Percentiles rank a stretch among this genome's conserved stretches.
Conservation (phyloP, 2,888 invertebrate genomes). For the Ischnus inquisitorius region DNA sequence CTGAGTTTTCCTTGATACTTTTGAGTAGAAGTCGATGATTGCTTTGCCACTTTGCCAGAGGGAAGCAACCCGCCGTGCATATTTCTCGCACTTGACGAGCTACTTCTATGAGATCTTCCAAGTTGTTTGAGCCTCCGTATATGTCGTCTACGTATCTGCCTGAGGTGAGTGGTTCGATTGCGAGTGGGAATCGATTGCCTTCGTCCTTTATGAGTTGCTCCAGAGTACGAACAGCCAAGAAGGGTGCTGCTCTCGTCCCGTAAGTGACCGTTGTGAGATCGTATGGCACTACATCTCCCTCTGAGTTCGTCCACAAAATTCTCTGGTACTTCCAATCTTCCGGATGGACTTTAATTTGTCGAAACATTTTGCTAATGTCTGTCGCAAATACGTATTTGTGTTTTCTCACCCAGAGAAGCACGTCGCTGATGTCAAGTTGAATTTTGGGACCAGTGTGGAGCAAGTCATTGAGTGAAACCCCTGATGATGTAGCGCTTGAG, state of each 20-base stretch:
- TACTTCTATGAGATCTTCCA: background rate
- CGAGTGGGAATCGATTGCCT: slow-evolving; percentile 43
- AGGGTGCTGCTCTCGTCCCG: slow-evolving; percentile 54
- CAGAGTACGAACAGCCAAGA: slow-evolving; percentile 50
- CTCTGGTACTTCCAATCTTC: slow-evolving; percentile 24
- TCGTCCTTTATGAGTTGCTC: slow-evolving; percentile 62
- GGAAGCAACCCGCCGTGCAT: slow-evolving; percentile 62
- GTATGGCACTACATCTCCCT: background rate
- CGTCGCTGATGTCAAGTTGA: slow-evolving; percentile 27
- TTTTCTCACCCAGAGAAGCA: slow-evolving; percentile 26
- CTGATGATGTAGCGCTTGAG: background rate
- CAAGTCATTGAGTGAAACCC: background rate
- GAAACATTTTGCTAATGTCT: slow-evolving; percentile 37
- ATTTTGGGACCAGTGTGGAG: slow-evolving; percentile 8
- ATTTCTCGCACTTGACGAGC: slow-evolving; percentile 27
- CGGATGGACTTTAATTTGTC: slow-evolving; percentile 16
- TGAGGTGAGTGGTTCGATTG: slow-evolving; percentile 12
- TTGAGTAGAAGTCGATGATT: slow-evolving; percentile 4
- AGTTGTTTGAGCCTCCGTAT: slow-evolving; percentile 48
- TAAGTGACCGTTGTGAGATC: slow-evolving; percentile 51
- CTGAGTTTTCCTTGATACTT: background rate
- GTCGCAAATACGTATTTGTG: slow-evolving; percentile 26
- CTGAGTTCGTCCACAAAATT: slow-evolving; percentile 13
- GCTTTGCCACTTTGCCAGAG: slow-evolving; percentile 48
- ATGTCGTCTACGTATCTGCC: slow-evolving; percentile 70